phyloP scores from a whole-genome alignment of 1,140 invertebrate genomes.

The Ditylenchus dipsaci region DNA sequence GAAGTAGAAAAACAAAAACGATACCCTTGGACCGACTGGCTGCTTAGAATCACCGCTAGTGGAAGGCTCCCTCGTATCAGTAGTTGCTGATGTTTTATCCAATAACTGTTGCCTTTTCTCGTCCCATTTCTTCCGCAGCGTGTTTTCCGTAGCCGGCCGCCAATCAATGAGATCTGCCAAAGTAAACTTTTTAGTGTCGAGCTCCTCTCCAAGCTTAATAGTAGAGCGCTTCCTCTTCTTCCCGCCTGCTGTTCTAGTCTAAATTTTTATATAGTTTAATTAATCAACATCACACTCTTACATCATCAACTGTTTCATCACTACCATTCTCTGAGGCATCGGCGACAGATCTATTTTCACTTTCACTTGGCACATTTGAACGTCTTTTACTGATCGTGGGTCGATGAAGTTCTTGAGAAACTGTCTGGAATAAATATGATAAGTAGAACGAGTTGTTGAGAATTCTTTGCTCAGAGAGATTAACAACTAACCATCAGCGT shows the following conservation, averaged over 20 bases:
- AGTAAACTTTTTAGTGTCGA: constrained; percentile 38
- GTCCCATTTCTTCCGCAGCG: constrained; percentile 38
- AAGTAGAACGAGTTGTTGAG: no score
- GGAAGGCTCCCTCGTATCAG: constrained; percentile 1
- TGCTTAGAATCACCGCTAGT: constrained; percentile 5
- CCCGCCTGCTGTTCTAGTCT: neutral
- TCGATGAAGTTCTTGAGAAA: no score
- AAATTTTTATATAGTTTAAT: neutral
- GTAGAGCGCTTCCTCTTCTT: neutral
- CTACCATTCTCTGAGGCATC: no score
- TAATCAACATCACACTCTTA: neutral
- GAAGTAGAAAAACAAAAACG: constrained; percentile 1
- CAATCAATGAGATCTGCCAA: constrained; percentile 43
- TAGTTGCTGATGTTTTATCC: constrained; percentile 19
- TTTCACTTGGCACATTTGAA: no score
- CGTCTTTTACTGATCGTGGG: no score
- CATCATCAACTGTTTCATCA: neutral
- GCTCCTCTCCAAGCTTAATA: constrained; percentile 14
- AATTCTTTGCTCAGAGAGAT: no score
- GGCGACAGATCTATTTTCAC: no score
- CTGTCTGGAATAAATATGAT: no score
- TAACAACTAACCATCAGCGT: no score
- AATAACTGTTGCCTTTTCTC: constrained; percentile 25
- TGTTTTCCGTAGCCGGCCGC: constrained; percentile 39
- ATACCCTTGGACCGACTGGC: constrained; percentile 2